These are phyloP conservation scores for Anarrhichthys ocellatus DNA, from an alignment of 2,113 vertebrate species.

Conservation along the genomic window DNA sequence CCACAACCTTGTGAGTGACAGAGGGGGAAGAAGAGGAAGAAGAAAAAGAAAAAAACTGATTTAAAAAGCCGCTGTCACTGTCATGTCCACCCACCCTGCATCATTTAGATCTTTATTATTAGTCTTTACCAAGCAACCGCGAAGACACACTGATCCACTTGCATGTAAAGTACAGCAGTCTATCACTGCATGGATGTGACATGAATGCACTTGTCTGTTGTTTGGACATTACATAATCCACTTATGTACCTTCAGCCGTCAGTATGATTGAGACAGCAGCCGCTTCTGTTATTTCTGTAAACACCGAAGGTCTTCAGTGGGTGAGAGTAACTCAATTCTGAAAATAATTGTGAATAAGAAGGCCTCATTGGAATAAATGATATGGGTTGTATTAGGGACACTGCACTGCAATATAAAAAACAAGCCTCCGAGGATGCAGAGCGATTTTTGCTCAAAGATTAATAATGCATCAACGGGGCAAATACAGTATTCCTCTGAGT, in stretches of 20 bases:
- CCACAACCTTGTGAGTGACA: not conserved
- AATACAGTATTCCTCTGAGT: constrained; percentile 63
- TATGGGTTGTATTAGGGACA: constrained; percentile 18
- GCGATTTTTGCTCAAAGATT: constrained; percentile 65
- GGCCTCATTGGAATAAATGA: constrained; percentile 23
- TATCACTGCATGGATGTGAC: constrained; percentile 41
- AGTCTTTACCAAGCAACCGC: constrained; percentile 50
- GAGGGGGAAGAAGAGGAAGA: not conserved
- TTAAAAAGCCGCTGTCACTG: constrained; percentile 32
- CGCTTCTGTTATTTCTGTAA: not conserved
- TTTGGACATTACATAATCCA: constrained; percentile 55
- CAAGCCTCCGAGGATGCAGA: constrained; percentile 36
- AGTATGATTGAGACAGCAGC: constrained; percentile 29
- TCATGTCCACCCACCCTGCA: constrained; percentile 35
- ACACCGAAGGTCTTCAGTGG: constrained; percentile 18
- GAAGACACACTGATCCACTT: constrained; percentile 48
- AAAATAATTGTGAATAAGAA: constrained; percentile 24
- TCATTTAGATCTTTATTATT: constrained; percentile 41
- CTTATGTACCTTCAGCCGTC: constrained; percentile 52
- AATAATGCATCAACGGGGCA: constrained; percentile 59
- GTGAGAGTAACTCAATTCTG: constrained; percentile 16
- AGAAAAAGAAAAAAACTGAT: not conserved
- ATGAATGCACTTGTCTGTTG: constrained; percentile 55
- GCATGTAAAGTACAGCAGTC: constrained; percentile 33
- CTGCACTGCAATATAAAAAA: constrained; percentile 48